Base-by-base conservation (phyloP, 92 coral and sea anemone genomes). In the Plumapathes pennacea region DNA sequence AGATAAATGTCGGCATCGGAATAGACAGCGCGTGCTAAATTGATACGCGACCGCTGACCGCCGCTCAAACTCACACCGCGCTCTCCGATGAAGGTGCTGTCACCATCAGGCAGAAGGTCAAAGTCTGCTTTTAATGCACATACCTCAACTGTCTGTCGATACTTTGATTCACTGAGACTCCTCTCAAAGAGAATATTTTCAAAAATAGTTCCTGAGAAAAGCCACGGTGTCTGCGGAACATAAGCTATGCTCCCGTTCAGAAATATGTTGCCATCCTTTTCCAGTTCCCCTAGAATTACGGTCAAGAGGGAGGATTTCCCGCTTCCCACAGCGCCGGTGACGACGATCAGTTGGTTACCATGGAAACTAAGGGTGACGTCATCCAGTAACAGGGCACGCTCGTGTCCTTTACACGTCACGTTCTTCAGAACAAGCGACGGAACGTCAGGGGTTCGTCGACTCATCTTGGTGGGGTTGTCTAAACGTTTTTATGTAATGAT, bases 11-110 rank as follows among this genome's bases (percentile, higher is more conserved):
- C 62, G 13, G 62, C 40, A 20, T 53, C 60, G 34, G 38, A 53
- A 15, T 53, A 53, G 17, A 53, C 43, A 31, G 60, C 60, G 17
- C 60, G 43, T 32, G 60, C 60, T 42, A 53, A 32, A 34, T 32
- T 51, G 1, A 51, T 24, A 1, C 58, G 58, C 18, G 58, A 36
- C 22, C 58, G 58, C 58, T 51, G 58, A 53, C 60, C 60, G 26
- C 60, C 60, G 21, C 60, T 53, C 40, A 53, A 53, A 53, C 60
- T 53, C 21, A 32, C 60, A 31, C 60, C 60, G 62, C 62, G 62
- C 25, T 55, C 62, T 5, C 62, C 62, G 31, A 55, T 25, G 32
- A 34, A 32, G 18, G 62, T 55, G 45, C 34, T 9, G 34, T 55
- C 62, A 10, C 46, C 62, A 10, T 32, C 19, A n/a, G 62, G 32